phyloP scores from a whole-genome alignment of 2,797 vertebrate species.

The Gastrophryne carolinensis region DNA sequence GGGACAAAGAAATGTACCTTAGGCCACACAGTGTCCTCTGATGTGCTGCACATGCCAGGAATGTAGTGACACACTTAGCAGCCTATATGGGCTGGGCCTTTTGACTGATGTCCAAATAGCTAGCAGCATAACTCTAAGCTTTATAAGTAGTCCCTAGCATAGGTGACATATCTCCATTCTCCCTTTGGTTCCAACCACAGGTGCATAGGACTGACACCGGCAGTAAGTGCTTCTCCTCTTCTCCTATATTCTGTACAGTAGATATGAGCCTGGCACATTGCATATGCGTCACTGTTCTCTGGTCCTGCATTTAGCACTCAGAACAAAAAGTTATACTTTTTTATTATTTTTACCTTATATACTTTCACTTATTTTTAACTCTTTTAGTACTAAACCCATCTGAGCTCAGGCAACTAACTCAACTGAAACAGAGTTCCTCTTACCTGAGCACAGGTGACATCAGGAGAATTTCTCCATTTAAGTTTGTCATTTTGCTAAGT shows the following conservation, averaged over 20 bases:
- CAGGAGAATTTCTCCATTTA: too few species aligned
- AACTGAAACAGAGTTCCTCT: too few species aligned
- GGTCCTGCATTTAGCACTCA: neutral
- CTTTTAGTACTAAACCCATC: neutral
- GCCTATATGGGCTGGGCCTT: conserved; percentile 32
- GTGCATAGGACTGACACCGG: neutral
- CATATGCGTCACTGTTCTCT: neutral
- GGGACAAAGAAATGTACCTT: neutral
- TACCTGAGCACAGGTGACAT: too few species aligned
- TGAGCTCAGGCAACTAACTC: neutral
- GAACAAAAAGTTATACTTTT: neutral
- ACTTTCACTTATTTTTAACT: neutral
- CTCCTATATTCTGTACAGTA: neutral
- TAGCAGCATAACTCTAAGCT: conserved; percentile 17
- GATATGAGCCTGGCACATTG: neutral
- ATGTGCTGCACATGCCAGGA: conserved; percentile 7
- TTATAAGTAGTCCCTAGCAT: conserved; percentile 31
- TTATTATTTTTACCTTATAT: neutral
- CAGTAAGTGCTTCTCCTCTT: conserved; percentile 19
- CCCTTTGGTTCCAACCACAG: conserved; percentile 20
- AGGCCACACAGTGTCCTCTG: conserved; percentile 5
- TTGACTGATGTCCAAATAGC: conserved; percentile 47
- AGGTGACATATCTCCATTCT: neutral
- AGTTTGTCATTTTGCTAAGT: too few species aligned
- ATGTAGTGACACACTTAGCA: conserved; percentile 38